Base-by-base conservation (phyloP, 2,888 invertebrate species). In the Nomada flava region DNA sequence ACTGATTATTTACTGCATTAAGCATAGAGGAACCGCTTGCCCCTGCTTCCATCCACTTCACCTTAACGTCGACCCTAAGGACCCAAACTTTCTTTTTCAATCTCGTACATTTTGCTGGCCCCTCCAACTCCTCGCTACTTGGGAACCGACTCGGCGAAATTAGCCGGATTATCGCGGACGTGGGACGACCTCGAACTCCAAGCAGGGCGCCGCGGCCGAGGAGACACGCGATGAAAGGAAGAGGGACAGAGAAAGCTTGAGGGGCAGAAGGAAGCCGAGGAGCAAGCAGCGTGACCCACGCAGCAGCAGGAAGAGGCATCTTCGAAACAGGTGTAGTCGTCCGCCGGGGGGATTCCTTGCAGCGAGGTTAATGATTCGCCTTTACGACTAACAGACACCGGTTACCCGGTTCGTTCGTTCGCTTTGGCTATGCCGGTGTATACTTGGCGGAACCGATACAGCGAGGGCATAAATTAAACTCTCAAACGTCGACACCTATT, bases 301-400 rank as follows among this genome's bases (percentile, higher is more conserved):
- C 75, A 65, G 65, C 70, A 81, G 81, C 84, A 88, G 84, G 84
- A 86, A 85, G 77, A 84, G 70, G 60, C 73, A 78, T 68, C 69
- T 73, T 81, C 77, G 79, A 83, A 87, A 88, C 88, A 89, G 89
- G 87, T 89, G 88, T 87, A 83, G 57, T 76, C 84, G 69, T 68
- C 80, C 69, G 72, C 47, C 47, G 72, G 62, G 72, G 59, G 64
- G 79, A 76, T 84, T 71, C 72, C 77, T 71, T 63, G 82, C 79
- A 62, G 71, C 64, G 84, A 88, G 83, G 86, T 89, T 87, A 88
- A 89, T 86, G 87, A 89, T 89, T 89, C 83, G 79, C 78, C 68
- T 89, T 88, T 89, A 85, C 84, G 83, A 84, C 74, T 74, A 64
- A 78, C 79, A 77, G 82, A 67, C 77, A 44, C 79, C 70, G 71